Evolutionary conservation across 2,797 vertebrate species (phyloP).

Genomic region (Phalanger gymnotis): DNA sequence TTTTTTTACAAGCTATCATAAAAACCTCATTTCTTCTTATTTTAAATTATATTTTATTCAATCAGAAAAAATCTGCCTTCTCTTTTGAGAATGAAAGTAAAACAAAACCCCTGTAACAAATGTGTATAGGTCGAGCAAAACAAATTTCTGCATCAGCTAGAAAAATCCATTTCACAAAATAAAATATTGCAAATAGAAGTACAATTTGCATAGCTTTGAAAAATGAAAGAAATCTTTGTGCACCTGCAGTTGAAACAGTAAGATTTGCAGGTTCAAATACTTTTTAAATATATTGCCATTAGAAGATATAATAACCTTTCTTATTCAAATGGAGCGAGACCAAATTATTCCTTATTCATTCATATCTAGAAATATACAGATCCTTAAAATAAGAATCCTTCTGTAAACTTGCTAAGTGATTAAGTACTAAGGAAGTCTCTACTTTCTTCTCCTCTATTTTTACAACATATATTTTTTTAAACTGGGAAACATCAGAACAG

Average conservation of each 20-base stretch:
- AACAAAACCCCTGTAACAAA: neutral
- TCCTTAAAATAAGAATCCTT: neutral
- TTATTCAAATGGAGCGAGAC: neutral
- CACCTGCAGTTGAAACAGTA: neutral
- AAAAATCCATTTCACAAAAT: neutral
- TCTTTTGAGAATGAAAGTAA: neutral
- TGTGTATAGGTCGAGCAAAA: neutral
- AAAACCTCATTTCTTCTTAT: neutral
- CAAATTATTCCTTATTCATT: neutral
- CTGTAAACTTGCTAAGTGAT: neutral
- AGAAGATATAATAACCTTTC: neutral
- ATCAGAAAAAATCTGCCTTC: neutral
- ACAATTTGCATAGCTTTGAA: neutral
- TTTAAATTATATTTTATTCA: neutral
- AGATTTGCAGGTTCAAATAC: neutral
- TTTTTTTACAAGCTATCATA: neutral
- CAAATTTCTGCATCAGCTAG: neutral
- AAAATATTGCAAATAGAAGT: neutral
- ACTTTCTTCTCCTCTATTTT: slow-evolving; percentile 37
- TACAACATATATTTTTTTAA: slow-evolving; percentile 1
- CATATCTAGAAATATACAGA: neutral
- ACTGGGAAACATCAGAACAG: slow-evolving; percentile 10
- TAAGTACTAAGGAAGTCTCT: neutral
- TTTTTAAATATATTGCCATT: neutral
- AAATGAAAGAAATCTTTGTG: neutral